Base-by-base conservation (phyloP, 2,888 invertebrate species). In the Entomobrya proxima region DNA sequence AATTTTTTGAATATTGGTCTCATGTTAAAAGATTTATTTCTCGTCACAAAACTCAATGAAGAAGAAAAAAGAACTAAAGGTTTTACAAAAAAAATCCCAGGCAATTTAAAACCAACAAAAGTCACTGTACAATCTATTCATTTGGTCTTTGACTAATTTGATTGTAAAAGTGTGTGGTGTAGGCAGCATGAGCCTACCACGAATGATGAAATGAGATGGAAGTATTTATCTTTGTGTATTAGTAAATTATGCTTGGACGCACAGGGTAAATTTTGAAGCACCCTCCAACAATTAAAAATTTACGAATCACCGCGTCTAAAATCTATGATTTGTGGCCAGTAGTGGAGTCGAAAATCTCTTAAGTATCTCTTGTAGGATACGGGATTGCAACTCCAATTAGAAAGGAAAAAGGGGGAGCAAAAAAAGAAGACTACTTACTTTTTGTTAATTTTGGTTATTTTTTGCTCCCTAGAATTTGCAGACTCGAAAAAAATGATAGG, bases 231-330 rank as follows among this genome's bases (percentile, higher is more conserved):
- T 2, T 24, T 9, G 55, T 11, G 32, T 35, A 32, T 7, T n/a
- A 58, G 32, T 32, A 35, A 2, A 6, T 7, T 27, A 2, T 61
- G 61, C 2, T n/a, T 6, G 61, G 61, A n/a, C 9, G 61, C n/a
- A 61, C 32, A n/a, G 61, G 32, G 32, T n/a, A 61, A 55, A 55
- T 32, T 58, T 5, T 18, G 21, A 37, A 64, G 64, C 35, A 35
- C 64, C 64, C 64, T 32, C 64, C 37, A 21, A 64, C 64, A 64
- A 64, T 64, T 64, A 64, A 64, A 64, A 64, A 64, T 64, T 64
- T 64, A 64, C 64, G 37, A 21, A 37, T 64, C 64, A 64, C 37
- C 13, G 64, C 64, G 18, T 21, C n/a, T 27, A 9, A 64, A 64
- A 35, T 37, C 18, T 37, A 32, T 64, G 64, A 64, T 64, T 64